phyloP scores from a whole-genome alignment of 2,888 invertebrate species.

The Andrena trimmerana region DNA sequence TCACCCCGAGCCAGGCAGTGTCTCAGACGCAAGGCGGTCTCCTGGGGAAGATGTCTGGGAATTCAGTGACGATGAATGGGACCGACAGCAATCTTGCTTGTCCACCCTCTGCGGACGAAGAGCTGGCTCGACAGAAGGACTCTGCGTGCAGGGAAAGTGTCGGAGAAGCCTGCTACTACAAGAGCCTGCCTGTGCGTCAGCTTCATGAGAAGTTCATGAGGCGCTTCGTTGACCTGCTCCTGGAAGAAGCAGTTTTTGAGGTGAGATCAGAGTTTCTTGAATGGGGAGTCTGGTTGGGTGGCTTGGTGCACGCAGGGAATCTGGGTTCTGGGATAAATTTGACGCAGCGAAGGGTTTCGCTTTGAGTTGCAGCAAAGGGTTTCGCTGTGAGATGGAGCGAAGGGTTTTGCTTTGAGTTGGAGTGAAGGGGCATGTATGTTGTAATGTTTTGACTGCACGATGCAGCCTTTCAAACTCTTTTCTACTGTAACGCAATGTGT shows the following conservation, averaged over 20 bases:
- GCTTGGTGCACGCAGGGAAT: background rate
- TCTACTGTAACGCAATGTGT: no score
- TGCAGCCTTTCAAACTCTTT: no score
- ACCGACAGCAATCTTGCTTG: background rate
- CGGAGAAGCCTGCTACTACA: conserved; percentile 20
- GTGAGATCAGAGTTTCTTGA: conserved; percentile 63
- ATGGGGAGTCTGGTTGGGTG: background rate
- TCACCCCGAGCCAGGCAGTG: conserved; percentile 60
- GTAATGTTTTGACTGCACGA: no score
- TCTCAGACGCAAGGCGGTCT: background rate
- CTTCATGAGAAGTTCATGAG: conserved; percentile 91
- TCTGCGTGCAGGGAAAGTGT: background rate
- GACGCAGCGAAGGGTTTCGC: background rate
- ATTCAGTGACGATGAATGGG: conserved; percentile 9
- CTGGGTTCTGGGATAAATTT: background rate
- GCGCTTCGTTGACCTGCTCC: conserved; percentile 89
- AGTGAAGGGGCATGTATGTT: background rate
- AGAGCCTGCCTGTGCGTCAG: conserved; percentile 88
- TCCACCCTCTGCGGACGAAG: background rate
- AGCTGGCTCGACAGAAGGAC: no score
- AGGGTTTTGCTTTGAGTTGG: background rate
- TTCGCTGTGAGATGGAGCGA: no score
- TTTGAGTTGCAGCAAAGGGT: background rate
- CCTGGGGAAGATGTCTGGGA: background rate
- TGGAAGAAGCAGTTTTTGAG: conserved; percentile 92